phyloP scores from a whole-genome alignment of 2,113 vertebrate species.

The Mobula hypostoma region DNA sequence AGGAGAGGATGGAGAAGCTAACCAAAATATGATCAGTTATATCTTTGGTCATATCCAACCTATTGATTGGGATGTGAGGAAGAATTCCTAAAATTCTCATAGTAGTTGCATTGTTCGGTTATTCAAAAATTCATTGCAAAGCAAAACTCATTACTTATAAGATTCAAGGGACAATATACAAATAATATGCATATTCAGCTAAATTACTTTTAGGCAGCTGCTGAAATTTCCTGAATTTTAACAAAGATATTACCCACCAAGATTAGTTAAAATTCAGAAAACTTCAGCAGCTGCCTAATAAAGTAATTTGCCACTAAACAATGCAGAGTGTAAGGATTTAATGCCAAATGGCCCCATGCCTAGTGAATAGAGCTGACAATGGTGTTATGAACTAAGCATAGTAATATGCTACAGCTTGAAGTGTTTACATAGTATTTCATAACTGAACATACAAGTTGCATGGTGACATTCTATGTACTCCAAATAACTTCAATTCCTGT shows the following conservation, averaged over 20 bases:
- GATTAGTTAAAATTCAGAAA: neutral
- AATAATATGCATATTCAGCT: neutral
- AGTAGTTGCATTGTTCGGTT: neutral
- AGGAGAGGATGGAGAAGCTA: too few species aligned
- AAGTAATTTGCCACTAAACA: neutral
- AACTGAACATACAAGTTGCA: neutral
- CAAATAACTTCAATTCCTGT: neutral
- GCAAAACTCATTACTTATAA: neutral
- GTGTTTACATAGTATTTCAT: neutral
- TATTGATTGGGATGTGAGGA: too few species aligned
- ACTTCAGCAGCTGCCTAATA: slow-evolving; percentile 22
- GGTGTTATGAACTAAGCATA: neutral
- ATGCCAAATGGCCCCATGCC: slow-evolving; percentile 9
- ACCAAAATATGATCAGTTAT: too few species aligned
- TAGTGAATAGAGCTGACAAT: neutral
- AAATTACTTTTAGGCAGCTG: neutral
- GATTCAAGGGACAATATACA: neutral
- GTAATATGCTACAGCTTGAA: neutral
- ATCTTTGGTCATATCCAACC: too few species aligned
- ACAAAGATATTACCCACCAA: neutral
- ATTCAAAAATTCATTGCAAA: neutral
- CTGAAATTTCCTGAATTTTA: too few species aligned
- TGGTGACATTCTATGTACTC: neutral
- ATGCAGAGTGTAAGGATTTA: neutral
- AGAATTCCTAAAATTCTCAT: neutral